Evolutionary conservation across 2,113 vertebrate genomes (phyloP).

Genomic region (Coreoperca whiteheadi): DNA sequence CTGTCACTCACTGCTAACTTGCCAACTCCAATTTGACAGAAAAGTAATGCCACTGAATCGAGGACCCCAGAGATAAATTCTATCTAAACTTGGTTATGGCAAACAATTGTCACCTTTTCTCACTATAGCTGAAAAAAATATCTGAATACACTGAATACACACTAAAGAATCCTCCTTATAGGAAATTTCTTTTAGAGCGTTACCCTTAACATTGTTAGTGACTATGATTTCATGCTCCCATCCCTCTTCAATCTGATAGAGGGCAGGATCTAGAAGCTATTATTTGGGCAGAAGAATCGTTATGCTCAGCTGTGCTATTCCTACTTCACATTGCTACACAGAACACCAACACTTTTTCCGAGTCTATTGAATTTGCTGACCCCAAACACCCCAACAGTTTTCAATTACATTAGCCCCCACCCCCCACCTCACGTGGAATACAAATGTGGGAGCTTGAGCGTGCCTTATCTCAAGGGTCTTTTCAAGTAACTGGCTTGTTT

Average conservation of each 20-base stretch:
- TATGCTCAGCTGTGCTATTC: slow-evolving; percentile 44
- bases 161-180: slow-evolving; percentile 27
- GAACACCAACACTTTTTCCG: slow-evolving; percentile 58
- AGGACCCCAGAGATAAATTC: neutral
- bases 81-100: neutral
- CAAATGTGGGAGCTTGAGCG: slow-evolving; percentile 62
- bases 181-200: slow-evolving; percentile 18
- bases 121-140: neutral
- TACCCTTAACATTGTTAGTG: slow-evolving; percentile 39
- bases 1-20: neutral
- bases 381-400: slow-evolving; percentile 66
- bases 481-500: slow-evolving; percentile 71
- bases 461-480: slow-evolving; percentile 61
- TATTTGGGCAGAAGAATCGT: slow-evolving; percentile 44
- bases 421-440: slow-evolving; percentile 63
- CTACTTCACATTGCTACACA: slow-evolving; percentile 53
- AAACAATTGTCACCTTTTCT: neutral
- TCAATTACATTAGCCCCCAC: slow-evolving; percentile 76
- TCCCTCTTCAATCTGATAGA: slow-evolving; percentile 36
- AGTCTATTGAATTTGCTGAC: slow-evolving; percentile 75
- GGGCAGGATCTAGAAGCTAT: slow-evolving; percentile 31
- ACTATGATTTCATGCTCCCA: slow-evolving; percentile 42
- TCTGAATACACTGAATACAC: slow-evolving; percentile 24
- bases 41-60: neutral
- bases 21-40: neutral